These are phyloP conservation scores for Sphenopsis melanotis DNA, from an alignment of 2,797 vertebrate species.

Conservation along the genomic window DNA sequence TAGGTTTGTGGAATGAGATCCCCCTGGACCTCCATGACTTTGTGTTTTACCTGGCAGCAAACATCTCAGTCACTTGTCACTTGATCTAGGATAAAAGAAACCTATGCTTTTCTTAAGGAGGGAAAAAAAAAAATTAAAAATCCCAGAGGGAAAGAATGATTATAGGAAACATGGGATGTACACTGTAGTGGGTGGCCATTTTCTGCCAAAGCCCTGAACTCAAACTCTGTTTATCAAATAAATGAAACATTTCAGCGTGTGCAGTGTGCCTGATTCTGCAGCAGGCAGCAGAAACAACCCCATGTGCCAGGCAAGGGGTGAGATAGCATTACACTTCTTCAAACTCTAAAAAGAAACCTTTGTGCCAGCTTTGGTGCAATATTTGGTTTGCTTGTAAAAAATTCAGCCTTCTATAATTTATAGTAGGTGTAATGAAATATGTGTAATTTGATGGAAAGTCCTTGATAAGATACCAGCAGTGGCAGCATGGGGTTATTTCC, in stretches of 20 bases:
- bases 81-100: conserved; percentile 76
- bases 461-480: conserved; percentile 39
- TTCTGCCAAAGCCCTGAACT: not conserved
- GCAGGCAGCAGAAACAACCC: not conserved
- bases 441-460: conserved; percentile 56
- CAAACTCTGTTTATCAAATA: not conserved
- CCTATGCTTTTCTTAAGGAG: conserved; percentile 15
- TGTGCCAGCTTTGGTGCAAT: not conserved
- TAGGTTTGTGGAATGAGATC: conserved; percentile 26
- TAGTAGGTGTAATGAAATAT: conserved; percentile 49
- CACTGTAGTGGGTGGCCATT: not conserved
- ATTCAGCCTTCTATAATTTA: conserved; percentile 33
- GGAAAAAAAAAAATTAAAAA: not conserved
- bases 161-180: not conserved
- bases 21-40: conserved; percentile 24
- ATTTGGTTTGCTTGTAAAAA: conserved; percentile 13
- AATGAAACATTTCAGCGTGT: not conserved
- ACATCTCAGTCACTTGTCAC: conserved; percentile 61
- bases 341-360: not conserved
- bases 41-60: conserved; percentile 43
- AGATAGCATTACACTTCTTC: conserved; percentile 1
- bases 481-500: conserved; percentile 13
- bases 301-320: not conserved
- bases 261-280: not conserved
- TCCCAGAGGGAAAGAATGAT: not conserved